Evolutionary conservation across 2,113 vertebrate species (phyloP), one percentile per base, ranked within the genome.

Genomic region (Campylorhamphus procurvoides): DNA sequence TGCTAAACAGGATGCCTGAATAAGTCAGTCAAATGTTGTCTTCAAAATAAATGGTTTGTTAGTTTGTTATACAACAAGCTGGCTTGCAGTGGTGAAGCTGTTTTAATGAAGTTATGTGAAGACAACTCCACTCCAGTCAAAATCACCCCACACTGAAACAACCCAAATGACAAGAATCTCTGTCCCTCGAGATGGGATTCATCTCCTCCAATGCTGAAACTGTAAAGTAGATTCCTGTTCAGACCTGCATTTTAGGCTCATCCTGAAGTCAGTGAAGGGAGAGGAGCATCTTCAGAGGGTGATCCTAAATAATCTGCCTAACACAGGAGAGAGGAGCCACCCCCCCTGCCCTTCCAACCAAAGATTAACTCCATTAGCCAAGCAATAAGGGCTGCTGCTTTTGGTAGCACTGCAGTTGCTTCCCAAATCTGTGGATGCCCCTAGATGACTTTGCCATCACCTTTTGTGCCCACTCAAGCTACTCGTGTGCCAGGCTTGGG

Each of bases 391-490:
- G 22, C 0, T 20, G 18, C 19, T 64, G 58, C 13, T 74, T 66
- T 66, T 58, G 24, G 13, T 44, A 59, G 9, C 6, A 10, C 22
- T 76, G 18, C 9, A 53, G 14, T 9, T 66, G 15, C 29, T 78
- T 75, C 5, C 19, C 20, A 88, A 64, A 47, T 76, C 33, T 14
- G n/a, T 49, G 53, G 12, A 12, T 31, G 14, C 12, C 49, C 60
- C 29, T 37, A 42, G 12, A 16, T 35, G 52, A 39, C 24, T 85
- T 63, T 84, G 31, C 4, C 35, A 33, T 6, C 1, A 1, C 14
- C 5, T 4, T 42, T 14, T 2, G 0, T 7, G 7, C 6, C 46
- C 29, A 5, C 31, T 13, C 3, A 71, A 42, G 19, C 20, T 66
- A 10, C 20, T 77, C 2, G 1, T 6, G 12, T 31, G 14, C 49